Evolutionary conservation across 2,888 invertebrate species (phyloP).

Genomic region (Spodoptera exigua): DNA sequence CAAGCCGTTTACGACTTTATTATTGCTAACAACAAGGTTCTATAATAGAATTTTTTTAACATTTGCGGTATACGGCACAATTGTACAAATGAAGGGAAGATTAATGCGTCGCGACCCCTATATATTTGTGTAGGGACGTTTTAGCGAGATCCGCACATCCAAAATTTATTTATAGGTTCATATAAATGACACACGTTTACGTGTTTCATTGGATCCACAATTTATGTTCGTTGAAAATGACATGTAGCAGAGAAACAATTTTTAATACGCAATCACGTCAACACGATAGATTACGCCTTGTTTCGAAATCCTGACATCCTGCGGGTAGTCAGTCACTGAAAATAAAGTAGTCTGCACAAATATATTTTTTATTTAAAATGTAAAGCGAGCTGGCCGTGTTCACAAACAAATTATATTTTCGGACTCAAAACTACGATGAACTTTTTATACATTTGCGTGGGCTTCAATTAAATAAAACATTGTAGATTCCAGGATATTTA

Average conservation of each 20-base stretch:
- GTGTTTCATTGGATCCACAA: slow-evolving; percentile 73
- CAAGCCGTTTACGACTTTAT: slow-evolving; percentile 53
- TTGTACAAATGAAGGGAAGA: slow-evolving; percentile 77
- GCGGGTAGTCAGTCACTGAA: slow-evolving; percentile 38
- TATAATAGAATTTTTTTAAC: slow-evolving; percentile 52
- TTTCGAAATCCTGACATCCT: slow-evolving; percentile 44
- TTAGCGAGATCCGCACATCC: slow-evolving; percentile 80
- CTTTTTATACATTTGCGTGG: slow-evolving; percentile 29
- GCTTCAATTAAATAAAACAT: slow-evolving; percentile 43
- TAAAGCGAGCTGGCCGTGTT: slow-evolving; percentile 20
- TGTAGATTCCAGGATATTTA: slow-evolving; percentile 29
- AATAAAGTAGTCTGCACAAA: slow-evolving; percentile 33
- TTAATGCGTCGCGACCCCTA: slow-evolving; percentile 79
- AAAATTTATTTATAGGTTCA: slow-evolving; percentile 82
- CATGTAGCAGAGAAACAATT: slow-evolving; percentile 62
- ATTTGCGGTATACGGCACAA: slow-evolving; percentile 57
- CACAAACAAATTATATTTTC: slow-evolving; percentile 49
- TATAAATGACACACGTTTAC: slow-evolving; percentile 77
- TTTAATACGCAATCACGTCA: slow-evolving; percentile 59
- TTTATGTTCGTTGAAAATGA: slow-evolving; percentile 69
- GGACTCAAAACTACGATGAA: slow-evolving; percentile 30
- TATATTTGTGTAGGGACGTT: slow-evolving; percentile 80
- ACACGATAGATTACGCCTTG: slow-evolving; percentile 48
- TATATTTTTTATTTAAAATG: slow-evolving; percentile 25
- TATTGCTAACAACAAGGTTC: slow-evolving; percentile 26